Base-by-base conservation (phyloP, 2,797 vertebrate species). In the Leptodactylus fallax region DNA sequence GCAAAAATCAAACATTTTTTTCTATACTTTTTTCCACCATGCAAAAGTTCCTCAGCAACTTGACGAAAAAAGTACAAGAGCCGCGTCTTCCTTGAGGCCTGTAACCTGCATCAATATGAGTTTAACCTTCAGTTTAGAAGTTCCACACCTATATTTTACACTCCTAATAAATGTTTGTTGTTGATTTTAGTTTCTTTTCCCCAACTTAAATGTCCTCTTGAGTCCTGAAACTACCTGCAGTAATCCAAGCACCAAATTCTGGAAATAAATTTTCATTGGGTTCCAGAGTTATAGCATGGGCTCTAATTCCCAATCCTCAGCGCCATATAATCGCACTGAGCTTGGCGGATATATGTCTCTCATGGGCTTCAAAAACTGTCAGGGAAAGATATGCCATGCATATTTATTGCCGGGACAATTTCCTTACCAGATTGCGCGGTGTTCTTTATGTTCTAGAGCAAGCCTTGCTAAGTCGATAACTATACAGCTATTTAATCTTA, bases 81-180 rank as follows among this genome's bases (percentile, higher is more conserved):
- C 27, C 6, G 12, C 13, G 45, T 65, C 36, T 81, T 81, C 36
- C 58, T 7, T 5, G 51, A 58, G 83, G 58, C 49, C 56, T 45
- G 10, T 60, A 58, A 81, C 67, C 83, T 82, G 78, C 49, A 80
- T 23, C 36, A 16, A 78, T 69, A 89, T 19, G 21, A 67, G 56
- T 81, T 81, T 89, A 86, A 89, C 87, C 87, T 89, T 89, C 83
- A 81, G 21, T 78, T 82, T 65, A 13, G 49, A 89, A 56, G n/a
- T 56, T 47, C n/a, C 60, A 47, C 56, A 77, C 83, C 67, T 85
- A 36, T 82, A 71, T 81, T 89, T 89, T 89, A 89, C 71, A 19
- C 87, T 60, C 71, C 83, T 82, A 89, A 82, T 89, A 89, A 89
- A 89, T 89, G 79, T 74, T 81, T 86, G 83, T 86, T 89, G 87